These are phyloP conservation scores for Papilio protenor DNA, from an alignment of 2,888 invertebrate species.

Conservation along the genomic window DNA sequence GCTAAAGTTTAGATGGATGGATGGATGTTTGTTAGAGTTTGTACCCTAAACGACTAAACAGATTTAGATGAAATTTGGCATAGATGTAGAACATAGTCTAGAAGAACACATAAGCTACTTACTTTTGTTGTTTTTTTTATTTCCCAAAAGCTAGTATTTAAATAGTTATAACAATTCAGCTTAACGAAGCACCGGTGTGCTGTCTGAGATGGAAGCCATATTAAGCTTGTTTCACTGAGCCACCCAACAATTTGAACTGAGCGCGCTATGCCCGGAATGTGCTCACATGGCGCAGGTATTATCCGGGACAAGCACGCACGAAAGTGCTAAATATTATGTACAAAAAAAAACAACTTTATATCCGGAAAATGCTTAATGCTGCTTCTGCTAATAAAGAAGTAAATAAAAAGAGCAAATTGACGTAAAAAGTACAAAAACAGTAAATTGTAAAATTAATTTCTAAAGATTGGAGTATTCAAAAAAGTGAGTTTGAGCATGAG, in stretches of 20 bases:
- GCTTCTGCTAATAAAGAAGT: not conserved
- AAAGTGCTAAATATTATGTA: constrained; percentile 42
- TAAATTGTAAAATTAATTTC: not conserved
- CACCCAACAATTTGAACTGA: constrained; percentile 55
- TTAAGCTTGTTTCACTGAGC: constrained; percentile 50
- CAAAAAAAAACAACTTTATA: too few relatives aligned
- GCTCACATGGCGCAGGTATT: constrained; percentile 62
- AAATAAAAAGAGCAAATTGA: not conserved
- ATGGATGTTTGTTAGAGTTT: too few relatives aligned
- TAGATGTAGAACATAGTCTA: too few relatives aligned
- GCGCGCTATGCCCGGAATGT: constrained; percentile 69
- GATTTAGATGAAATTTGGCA: too few relatives aligned
- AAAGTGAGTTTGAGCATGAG: too few relatives aligned
- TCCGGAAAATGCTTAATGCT: not conserved
- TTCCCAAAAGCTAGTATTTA: too few relatives aligned
- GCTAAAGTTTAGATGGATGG: too few relatives aligned
- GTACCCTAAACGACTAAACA: too few relatives aligned
- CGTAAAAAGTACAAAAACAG: not conserved
- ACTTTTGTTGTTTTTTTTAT: too few relatives aligned
- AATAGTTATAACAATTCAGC: not conserved
- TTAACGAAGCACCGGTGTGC: constrained; percentile 21
- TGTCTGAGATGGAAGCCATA: constrained; percentile 45
- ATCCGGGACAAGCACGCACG: constrained; percentile 53
- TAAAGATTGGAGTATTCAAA: too few relatives aligned
- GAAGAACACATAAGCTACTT: too few relatives aligned